Evolutionary conservation across 2,113 vertebrate genomes (phyloP).

Genomic region (Bucco capensis): DNA sequence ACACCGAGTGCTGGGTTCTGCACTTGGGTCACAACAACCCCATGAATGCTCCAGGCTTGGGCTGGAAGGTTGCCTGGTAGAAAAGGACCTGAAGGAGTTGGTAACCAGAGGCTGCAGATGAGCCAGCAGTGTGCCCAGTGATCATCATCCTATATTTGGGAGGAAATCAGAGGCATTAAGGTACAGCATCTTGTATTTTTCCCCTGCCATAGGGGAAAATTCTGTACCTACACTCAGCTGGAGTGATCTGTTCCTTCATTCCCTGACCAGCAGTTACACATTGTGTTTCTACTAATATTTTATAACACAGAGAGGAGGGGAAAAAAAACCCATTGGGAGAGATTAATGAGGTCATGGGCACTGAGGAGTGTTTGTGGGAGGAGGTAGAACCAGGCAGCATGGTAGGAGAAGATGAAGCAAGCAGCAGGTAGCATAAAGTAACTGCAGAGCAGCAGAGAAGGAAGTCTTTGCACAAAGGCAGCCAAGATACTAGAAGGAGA

Average conservation of each 20-base stretch:
- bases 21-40: too few species aligned
- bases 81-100: too few species aligned
- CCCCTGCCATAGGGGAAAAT: neutral
- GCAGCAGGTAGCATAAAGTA: constrained; percentile 20
- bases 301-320: neutral
- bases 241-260: neutral
- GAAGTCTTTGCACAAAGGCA: constrained; percentile 11
- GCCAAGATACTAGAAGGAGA: neutral
- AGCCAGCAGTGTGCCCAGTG: too few species aligned
- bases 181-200: neutral
- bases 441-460: neutral
- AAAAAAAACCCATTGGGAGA: neutral
- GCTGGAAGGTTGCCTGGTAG: too few species aligned
- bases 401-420: constrained; percentile 32
- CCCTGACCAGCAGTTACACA: neutral
- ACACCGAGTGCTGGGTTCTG: too few species aligned
- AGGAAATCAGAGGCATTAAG: neutral
- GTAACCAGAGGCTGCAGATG: too few species aligned
- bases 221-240: neutral
- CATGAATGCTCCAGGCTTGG: too few species aligned
- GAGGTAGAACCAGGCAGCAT: neutral
- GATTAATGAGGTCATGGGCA: neutral
- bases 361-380: neutral
- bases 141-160: neutral
- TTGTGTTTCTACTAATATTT: neutral